Percentiles rank a stretch among this genome's conserved stretches.
phyloP scores from a whole-genome alignment of 1,140 invertebrate genomes.

The Macrobrachium nipponense region DNA sequence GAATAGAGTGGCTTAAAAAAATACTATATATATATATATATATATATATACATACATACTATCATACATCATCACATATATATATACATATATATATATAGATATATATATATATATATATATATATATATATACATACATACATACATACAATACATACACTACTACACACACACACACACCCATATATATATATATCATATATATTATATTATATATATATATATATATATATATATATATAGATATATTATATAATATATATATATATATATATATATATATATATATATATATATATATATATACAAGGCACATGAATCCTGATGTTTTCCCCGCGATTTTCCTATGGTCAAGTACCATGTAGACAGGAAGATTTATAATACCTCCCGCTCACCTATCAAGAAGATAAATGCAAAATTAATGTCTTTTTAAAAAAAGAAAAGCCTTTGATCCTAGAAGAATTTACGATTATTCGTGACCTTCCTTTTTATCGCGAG shows the following conservation, averaged over 20 bases:
- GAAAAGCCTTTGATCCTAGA: no score
- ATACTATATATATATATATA: neutral
- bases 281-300: slow-evolving; percentile 16
- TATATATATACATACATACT: slow-evolving; percentile 30
- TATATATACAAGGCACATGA: neutral
- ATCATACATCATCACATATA: slow-evolving; percentile 33
- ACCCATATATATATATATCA: neutral
- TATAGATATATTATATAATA: slow-evolving; percentile 23
- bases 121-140: slow-evolving; percentile 35
- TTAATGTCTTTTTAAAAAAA: no score
- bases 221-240: slow-evolving; percentile 5
- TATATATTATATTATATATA: neutral
- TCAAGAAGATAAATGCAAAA: no score
- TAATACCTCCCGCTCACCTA: no score
- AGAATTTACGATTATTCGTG: no score
- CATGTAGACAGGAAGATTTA: no score
- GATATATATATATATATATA: slow-evolving; percentile 42
- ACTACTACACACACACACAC: slow-evolving; percentile 5
- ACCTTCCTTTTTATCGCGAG: no score
- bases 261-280: slow-evolving; percentile 33
- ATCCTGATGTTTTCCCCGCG: neutral
- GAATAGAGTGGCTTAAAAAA: no score
- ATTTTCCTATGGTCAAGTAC: no score
- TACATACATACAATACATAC: slow-evolving; percentile 1
- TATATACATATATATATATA: slow-evolving; percentile 43